Evolutionary conservation across 2,113 vertebrate genomes (phyloP).

Genomic region (Brachyistius frenatus): DNA sequence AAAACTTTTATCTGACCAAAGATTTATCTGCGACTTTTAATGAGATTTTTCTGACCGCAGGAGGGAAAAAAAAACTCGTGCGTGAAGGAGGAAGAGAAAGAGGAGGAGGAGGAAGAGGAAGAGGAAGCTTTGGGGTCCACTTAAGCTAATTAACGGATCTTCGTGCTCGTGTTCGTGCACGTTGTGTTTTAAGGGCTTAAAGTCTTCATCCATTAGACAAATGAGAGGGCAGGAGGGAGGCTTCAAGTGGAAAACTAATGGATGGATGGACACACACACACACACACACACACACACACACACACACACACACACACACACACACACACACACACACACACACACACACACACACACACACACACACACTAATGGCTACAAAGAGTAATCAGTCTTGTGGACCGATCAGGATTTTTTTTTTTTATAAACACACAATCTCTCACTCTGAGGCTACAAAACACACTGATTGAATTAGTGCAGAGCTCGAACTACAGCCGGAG

Average conservation of each 20-base stretch:
- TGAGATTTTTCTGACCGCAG: constrained; percentile 23
- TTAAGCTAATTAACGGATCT: constrained; percentile 73
- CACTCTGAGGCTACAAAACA: constrained; percentile 50
- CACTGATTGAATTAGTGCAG: constrained; percentile 59
- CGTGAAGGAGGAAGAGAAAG: background rate
- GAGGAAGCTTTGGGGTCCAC: constrained; percentile 52
- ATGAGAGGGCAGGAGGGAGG: constrained; percentile 57
- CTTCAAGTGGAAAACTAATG: constrained; percentile 50
- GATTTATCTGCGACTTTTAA: too few relatives aligned
- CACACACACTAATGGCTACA: constrained; percentile 8
- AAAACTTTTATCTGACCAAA: too few relatives aligned
- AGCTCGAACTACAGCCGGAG: constrained; percentile 5
- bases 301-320: background rate
- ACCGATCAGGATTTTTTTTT: constrained; percentile 67
- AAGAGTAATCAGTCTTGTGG: constrained; percentile 50
- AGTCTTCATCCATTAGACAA: constrained; percentile 69
- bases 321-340: constrained; percentile 3
- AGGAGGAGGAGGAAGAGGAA: background rate
- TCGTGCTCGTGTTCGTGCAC: constrained; percentile 34
- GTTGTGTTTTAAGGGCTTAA: constrained; percentile 56
- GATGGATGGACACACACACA: constrained; percentile 2
- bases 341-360: constrained; percentile 18
- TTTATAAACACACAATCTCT: constrained; percentile 61
- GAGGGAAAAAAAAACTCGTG: constrained; percentile 15
- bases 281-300: constrained; percentile 19